phyloP scores from a whole-genome alignment of 2,797 vertebrate genomes.

The Peromyscus aztecus region DNA sequence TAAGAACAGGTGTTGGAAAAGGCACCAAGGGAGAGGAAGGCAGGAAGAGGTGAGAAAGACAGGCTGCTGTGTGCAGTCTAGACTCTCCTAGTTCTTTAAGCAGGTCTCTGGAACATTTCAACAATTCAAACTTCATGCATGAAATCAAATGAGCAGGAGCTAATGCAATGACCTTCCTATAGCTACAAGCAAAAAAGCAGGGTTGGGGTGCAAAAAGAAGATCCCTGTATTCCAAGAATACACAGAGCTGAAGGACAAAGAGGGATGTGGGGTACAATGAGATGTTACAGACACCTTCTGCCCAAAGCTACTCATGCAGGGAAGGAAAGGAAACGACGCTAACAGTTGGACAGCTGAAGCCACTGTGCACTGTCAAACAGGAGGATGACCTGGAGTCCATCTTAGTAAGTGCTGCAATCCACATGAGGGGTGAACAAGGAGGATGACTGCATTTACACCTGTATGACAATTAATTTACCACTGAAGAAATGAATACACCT shows the following conservation, averaged over 20 bases:
- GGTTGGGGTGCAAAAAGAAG: conserved; percentile 70
- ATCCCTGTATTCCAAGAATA: conserved; percentile 60
- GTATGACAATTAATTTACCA: conserved; percentile 69
- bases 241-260: conserved; percentile 66
- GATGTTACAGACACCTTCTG: conserved; percentile 71
- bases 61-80: conserved; percentile 53
- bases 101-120: conserved; percentile 71
- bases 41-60: conserved; percentile 51
- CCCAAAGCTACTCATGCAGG: conserved; percentile 72
- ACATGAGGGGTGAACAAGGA: conserved; percentile 69
- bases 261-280: conserved; percentile 67
- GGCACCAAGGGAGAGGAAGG: conserved; percentile 57
- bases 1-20: conserved; percentile 72
- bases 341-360: conserved; percentile 70
- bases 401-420: conserved; percentile 51
- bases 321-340: conserved; percentile 12
- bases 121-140: conserved; percentile 70
- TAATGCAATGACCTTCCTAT: conserved; percentile 43
- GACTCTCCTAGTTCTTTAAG: background rate
- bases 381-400: conserved; percentile 63
- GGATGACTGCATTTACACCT: conserved; percentile 49
- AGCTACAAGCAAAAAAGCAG: conserved; percentile 47
- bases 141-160: conserved; percentile 75
- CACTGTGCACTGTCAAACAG: conserved; percentile 57
- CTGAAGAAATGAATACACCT: conserved; percentile 67